These are phyloP conservation scores for Callinectes sapidus DNA, from an alignment of 2,888 invertebrate genomes.

Conservation along the genomic window DNA sequence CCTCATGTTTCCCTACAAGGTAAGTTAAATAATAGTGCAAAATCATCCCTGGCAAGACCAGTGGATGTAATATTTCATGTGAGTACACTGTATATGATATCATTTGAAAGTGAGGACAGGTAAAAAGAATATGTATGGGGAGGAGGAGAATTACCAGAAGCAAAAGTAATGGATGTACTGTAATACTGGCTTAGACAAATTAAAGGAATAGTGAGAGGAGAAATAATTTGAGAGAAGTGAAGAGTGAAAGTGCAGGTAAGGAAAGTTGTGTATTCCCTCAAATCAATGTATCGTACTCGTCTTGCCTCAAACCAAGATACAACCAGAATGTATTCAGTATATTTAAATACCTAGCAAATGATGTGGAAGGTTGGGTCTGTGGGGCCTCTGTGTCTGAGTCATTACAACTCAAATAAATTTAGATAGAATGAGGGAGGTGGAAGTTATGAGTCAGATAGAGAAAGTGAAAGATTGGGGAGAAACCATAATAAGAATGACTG, in stretches of 20 bases:
- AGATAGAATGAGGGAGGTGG: too few relatives aligned
- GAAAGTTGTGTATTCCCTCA: too few relatives aligned
- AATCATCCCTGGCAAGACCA: not conserved
- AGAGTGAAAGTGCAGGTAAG: too few relatives aligned
- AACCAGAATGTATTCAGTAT: too few relatives aligned
- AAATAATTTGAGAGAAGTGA: not conserved
- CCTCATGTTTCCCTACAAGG: conserved; percentile 45
- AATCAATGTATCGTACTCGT: too few relatives aligned
- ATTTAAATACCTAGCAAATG: too few relatives aligned
- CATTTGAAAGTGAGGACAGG: not conserved
- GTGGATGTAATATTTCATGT: too few relatives aligned
- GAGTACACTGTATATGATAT: not conserved
- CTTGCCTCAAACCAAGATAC: too few relatives aligned
- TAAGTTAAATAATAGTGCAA: not conserved
- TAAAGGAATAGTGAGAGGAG: not conserved
- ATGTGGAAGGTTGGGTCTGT: too few relatives aligned
- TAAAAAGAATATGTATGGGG: not conserved
- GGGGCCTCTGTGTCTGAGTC: not conserved
- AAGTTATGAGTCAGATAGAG: too few relatives aligned
- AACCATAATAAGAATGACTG: not conserved
- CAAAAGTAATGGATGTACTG: not conserved
- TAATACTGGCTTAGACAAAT: not conserved
- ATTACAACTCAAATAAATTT: too few relatives aligned
- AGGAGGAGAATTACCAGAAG: not conserved
- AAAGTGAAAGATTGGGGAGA: too few relatives aligned